Evolutionary conservation across 2,888 invertebrate genomes (phyloP).

Genomic region (Habroteleia sp.): DNA sequence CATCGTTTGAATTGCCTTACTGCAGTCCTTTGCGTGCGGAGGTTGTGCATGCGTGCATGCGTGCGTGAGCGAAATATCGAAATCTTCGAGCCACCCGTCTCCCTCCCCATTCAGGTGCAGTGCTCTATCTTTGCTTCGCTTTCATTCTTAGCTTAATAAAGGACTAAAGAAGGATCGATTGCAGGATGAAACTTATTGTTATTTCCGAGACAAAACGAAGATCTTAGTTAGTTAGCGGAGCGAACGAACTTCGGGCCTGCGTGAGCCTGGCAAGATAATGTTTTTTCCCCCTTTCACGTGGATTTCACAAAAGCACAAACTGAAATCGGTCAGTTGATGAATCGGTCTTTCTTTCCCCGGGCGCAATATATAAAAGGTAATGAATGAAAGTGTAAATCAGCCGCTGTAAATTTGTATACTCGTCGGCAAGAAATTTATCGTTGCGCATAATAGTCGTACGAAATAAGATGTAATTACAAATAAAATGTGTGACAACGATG

Average conservation of each 20-base stretch:
- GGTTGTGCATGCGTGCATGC: slow-evolving; percentile 73
- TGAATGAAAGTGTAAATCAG: slow-evolving; percentile 45
- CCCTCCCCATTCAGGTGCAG: slow-evolving; percentile 22
- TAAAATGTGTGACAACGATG: slow-evolving; percentile 41
- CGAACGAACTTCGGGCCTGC: background rate
- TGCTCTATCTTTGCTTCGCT: slow-evolving; percentile 36
- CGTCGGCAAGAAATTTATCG: slow-evolving; percentile 32
- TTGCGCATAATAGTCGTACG: slow-evolving; percentile 12
- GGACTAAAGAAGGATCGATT: slow-evolving; percentile 35
- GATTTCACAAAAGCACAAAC: slow-evolving; percentile 12
- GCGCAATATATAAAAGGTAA: slow-evolving; percentile 13
- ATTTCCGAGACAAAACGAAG: slow-evolving; percentile 12
- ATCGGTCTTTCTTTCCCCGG: slow-evolving; percentile 11
- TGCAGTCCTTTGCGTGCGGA: slow-evolving; percentile 72
- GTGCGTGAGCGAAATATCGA: slow-evolving; percentile 80
- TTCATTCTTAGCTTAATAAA: slow-evolving; percentile 48
- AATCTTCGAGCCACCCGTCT: slow-evolving; percentile 61
- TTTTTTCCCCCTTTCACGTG: slow-evolving; percentile 1
- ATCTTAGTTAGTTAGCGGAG: slow-evolving; percentile 8
- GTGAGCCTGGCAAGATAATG: background rate
- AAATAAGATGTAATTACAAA: slow-evolving; percentile 54
- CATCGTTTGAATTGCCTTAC: slow-evolving; percentile 50
- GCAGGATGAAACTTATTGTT: slow-evolving; percentile 35
- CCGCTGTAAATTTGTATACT: slow-evolving; percentile 36
- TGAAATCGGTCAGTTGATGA: slow-evolving; percentile 4